A percentile compares a stretch with the other conserved stretches of the same genome.
Conservation (phyloP, 2,888 invertebrate genomes). For the Apotomis capreana region DNA sequence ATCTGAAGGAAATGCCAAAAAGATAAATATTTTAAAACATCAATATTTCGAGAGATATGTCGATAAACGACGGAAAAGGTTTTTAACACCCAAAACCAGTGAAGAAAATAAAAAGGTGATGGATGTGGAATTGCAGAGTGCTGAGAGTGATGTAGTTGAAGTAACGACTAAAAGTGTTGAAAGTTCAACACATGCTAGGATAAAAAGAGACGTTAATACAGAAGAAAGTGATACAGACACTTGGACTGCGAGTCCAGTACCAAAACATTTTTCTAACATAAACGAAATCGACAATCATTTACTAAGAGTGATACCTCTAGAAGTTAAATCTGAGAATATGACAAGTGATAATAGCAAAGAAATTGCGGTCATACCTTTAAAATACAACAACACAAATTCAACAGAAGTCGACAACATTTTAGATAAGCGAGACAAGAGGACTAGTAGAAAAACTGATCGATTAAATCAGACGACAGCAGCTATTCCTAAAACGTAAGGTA, state of each 20-base stretch:
- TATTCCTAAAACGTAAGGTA: constrained; percentile 77
- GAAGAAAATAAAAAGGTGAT: constrained; percentile 59
- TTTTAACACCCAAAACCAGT: constrained; percentile 59
- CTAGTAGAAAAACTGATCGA: constrained; percentile 79
- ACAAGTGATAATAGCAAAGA: constrained; percentile 55
- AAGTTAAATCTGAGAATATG: constrained; percentile 48
- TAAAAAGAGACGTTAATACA: constrained; percentile 60
- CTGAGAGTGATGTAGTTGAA: constrained; percentile 54
- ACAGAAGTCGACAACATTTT: constrained; percentile 69
- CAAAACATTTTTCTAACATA: constrained; percentile 49
- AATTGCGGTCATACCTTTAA: constrained; percentile 68
- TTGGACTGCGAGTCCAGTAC: constrained; percentile 57
- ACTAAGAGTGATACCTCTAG: constrained; percentile 72
- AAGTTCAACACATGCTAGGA: constrained; percentile 55
- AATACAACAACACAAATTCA: constrained; percentile 71
- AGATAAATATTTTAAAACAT: constrained; percentile 74
- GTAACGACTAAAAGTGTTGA: constrained; percentile 54
- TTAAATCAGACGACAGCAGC: constrained; percentile 79
- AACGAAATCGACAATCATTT: constrained; percentile 59
- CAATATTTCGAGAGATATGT: constrained; percentile 76
- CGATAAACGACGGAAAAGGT: constrained; percentile 74
- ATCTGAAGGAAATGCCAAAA: constrained; percentile 56
- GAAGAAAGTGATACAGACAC: constrained; percentile 63
- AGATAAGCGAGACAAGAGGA: constrained; percentile 77
- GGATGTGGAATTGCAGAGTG: constrained; percentile 61